Evolutionary conservation across 2,888 invertebrate species (phyloP).

Genomic region (Drosophila algonquin): DNA sequence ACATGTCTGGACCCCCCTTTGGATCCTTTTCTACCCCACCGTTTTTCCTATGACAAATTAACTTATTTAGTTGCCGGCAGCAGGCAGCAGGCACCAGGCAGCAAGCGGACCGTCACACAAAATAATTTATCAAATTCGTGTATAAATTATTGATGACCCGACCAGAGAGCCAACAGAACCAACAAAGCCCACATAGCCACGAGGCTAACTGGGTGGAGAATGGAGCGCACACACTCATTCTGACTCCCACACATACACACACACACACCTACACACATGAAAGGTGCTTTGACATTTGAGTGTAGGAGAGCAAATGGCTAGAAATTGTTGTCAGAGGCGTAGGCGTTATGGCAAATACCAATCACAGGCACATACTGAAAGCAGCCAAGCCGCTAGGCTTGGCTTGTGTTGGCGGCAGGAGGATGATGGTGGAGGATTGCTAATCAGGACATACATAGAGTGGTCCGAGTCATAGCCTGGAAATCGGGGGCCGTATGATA

Average conservation of each 20-base stretch:
- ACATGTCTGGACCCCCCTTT: slow-evolving; percentile 37
- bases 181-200: slow-evolving; percentile 3
- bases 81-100: slow-evolving; percentile 3
- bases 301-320: slow-evolving; percentile 20
- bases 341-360: slow-evolving; percentile 40
- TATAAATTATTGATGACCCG: slow-evolving; percentile 60
- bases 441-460: slow-evolving; percentile 6
- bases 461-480: slow-evolving; percentile 4
- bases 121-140: slow-evolving; percentile 68
- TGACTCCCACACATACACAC: slow-evolving; percentile 15
- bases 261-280: slow-evolving; percentile 16
- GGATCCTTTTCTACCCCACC: background rate
- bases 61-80: slow-evolving; percentile 45
- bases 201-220: background rate
- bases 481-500: slow-evolving; percentile 65
- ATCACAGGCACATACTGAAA: slow-evolving; percentile 31
- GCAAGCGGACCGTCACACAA: slow-evolving; percentile 40
- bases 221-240: slow-evolving; percentile 5
- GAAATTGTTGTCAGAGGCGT: slow-evolving; percentile 34
- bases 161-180: slow-evolving; percentile 11
- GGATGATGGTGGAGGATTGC: background rate
- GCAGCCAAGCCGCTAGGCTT: background rate
- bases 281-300: slow-evolving; percentile 13
- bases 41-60: slow-evolving; percentile 43
- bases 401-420: background rate